Conservation (phyloP, 2,113 vertebrate genomes). For the Phrynosoma platyrhinos region DNA sequence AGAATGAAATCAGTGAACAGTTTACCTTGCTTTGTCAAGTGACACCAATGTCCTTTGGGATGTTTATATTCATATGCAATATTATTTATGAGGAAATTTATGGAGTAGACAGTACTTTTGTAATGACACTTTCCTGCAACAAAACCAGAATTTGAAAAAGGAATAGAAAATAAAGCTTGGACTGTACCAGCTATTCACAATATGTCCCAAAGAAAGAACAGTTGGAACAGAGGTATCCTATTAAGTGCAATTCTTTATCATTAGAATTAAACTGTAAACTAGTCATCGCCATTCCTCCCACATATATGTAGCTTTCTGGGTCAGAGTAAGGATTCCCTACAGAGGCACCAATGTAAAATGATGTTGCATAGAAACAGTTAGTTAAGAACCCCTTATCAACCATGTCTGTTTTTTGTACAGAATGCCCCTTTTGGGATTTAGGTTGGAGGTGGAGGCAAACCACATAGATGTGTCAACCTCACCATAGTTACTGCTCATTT, state of each 20-base stretch:
- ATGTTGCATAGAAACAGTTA: not conserved
- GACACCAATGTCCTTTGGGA: not conserved
- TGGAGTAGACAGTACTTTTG: not conserved
- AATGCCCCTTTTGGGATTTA: not conserved
- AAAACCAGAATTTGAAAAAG: not conserved
- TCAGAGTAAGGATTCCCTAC: not conserved
- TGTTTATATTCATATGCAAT: not conserved
- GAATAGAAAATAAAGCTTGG: not conserved
- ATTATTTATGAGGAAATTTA: not conserved
- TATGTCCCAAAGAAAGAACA: no score
- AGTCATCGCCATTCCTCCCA: not conserved
- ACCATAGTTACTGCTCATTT: constrained; percentile 1
- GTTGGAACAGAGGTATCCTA: not conserved
- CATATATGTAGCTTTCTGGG: not conserved
- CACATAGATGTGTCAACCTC: not conserved
- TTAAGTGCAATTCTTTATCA: not conserved
- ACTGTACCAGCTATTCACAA: not conserved
- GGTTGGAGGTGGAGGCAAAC: not conserved
- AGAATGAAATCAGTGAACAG: not conserved
- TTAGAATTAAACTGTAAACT: not conserved
- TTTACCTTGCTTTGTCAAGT: not conserved
- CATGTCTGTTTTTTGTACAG: not conserved
- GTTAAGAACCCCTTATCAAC: not conserved
- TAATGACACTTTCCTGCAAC: not conserved
- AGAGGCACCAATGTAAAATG: not conserved